Conservation (phyloP, 2,888 invertebrate species). For the Zootermopsis nevadensis region DNA sequence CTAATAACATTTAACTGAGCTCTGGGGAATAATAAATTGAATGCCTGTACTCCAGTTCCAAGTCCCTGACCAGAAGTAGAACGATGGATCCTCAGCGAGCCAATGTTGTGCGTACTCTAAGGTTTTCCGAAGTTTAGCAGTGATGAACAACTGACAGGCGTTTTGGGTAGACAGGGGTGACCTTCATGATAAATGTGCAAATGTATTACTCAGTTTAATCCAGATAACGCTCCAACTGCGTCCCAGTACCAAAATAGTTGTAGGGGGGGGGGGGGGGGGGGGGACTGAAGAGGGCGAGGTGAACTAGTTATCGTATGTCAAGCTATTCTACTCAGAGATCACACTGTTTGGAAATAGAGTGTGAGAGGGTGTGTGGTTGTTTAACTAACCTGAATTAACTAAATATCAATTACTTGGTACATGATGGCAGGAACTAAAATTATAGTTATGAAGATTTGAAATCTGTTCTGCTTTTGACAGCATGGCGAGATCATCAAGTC, state of each 20-base stretch:
- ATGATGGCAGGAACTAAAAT: background rate
- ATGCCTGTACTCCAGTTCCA: background rate
- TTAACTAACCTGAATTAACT: conserved; percentile 29
- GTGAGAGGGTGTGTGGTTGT: background rate
- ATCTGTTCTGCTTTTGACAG: conserved; percentile 24
- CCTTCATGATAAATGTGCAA: background rate
- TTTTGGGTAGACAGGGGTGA: too few relatives aligned
- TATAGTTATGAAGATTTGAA: background rate
- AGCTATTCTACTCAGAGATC: conserved; percentile 16
- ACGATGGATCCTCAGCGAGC: too few relatives aligned
- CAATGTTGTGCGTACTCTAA: background rate
- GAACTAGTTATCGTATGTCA: too few relatives aligned
- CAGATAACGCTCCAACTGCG: background rate
- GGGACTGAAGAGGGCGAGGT: background rate
- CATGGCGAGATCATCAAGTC: conserved; percentile 15
- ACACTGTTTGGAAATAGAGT: background rate
- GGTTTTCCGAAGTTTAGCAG: background rate
- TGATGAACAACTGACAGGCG: conserved; percentile 11
- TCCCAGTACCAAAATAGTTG: background rate
- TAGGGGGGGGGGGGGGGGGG: background rate
- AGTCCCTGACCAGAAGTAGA: too few relatives aligned
- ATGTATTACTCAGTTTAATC: background rate
- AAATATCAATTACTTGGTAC: conserved; percentile 34
- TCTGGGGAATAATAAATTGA: conserved; percentile 27
- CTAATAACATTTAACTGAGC: background rate